These are phyloP conservation scores for Corella eumyota DNA, from an alignment of 23 tunicate species.

Conservation along the genomic window DNA sequence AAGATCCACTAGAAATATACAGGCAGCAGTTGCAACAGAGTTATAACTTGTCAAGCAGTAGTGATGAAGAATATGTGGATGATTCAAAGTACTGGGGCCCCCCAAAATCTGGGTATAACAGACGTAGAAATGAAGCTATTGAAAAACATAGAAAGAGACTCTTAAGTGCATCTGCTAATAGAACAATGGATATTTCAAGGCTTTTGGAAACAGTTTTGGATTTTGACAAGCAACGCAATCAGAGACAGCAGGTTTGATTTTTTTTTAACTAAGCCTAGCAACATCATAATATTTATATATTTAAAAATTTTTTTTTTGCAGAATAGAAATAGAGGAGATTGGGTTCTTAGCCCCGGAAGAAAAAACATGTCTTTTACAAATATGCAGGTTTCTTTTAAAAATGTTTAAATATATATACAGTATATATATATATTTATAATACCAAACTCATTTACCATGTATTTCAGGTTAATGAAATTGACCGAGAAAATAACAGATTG, in stretches of 20 bases:
- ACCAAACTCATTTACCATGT: not conserved
- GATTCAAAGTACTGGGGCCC: not conserved
- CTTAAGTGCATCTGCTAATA: slow-evolving; percentile 58
- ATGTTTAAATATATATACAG: too few species aligned
- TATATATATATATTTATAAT: too few species aligned
- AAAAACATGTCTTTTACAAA: too few species aligned
- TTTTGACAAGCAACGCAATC: slow-evolving; percentile 64
- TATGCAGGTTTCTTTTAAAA: too few species aligned
- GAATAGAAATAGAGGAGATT: too few species aligned
- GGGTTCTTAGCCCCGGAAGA: too few species aligned
- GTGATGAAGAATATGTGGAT: slow-evolving; percentile 7
- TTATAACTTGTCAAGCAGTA: slow-evolving; percentile 8
- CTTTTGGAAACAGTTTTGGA: slow-evolving; percentile 75
- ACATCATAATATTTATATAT: too few species aligned
- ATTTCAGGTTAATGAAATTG: slow-evolving; percentile 62
- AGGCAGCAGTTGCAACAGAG: too few species aligned
- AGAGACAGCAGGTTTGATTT: too few species aligned
- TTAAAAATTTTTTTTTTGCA: too few species aligned
- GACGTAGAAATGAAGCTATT: slow-evolving; percentile 7
- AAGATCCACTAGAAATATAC: too few species aligned
- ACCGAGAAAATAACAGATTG: slow-evolving; percentile 64
- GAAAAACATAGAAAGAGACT: slow-evolving; percentile 49
- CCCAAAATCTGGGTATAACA: not conserved
- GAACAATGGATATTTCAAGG: slow-evolving; percentile 57
- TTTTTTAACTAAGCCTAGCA: too few species aligned